These are phyloP conservation scores for Atherinomorus stipes DNA, from an alignment of 2,113 vertebrate species.

Conservation along the genomic window DNA sequence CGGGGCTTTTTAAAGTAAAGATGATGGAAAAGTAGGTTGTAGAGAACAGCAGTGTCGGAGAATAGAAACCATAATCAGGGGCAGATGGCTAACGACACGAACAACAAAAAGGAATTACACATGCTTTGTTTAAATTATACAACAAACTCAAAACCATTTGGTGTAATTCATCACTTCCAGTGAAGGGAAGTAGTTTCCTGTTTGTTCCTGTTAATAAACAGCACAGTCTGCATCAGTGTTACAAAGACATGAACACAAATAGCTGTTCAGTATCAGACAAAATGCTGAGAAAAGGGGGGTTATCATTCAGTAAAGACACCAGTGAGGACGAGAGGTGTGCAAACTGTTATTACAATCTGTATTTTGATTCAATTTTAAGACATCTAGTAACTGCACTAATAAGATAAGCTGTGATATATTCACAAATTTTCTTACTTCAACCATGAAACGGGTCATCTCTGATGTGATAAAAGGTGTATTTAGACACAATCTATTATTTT, in stretches of 20 bases:
- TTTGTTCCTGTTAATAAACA: too few relatives aligned
- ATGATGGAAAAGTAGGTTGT: background rate
- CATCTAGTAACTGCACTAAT: background rate
- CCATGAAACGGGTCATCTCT: too few relatives aligned
- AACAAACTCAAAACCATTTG: background rate
- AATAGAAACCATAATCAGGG: background rate
- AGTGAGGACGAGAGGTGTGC: too few relatives aligned
- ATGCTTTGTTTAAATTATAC: background rate
- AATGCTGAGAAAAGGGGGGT: background rate
- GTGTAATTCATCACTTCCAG: background rate
- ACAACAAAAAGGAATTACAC: background rate
- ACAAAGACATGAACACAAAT: background rate
- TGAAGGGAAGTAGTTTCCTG: background rate
- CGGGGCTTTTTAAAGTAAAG: background rate
- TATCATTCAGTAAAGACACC: background rate
- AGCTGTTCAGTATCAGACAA: background rate
- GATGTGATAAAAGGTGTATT: too few relatives aligned
- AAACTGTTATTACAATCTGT: background rate
- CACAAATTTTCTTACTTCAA: too few relatives aligned
- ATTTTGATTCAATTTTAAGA: background rate
- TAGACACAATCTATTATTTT: too few relatives aligned
- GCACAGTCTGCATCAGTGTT: background rate
- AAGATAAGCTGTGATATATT: background rate
- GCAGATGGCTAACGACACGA: background rate
- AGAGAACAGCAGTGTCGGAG: background rate